Evolutionary conservation across 2,113 vertebrate genomes (phyloP).

Genomic region (Uria lomvia): DNA sequence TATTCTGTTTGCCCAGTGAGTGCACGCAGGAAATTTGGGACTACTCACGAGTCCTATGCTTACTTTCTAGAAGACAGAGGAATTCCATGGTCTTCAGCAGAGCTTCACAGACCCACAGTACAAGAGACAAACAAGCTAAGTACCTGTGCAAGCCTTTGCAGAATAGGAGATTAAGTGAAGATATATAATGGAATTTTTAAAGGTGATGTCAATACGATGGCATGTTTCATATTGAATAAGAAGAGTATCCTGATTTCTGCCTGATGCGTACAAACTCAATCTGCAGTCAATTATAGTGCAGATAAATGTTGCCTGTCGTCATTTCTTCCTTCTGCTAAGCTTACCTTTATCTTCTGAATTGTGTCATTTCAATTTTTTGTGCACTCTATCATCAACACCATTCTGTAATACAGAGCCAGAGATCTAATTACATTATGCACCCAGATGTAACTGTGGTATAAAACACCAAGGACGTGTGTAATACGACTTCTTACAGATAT

Average conservation of each 20-base stretch:
- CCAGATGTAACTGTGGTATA: not conserved
- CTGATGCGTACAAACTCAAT: not conserved
- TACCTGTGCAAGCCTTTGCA: not conserved
- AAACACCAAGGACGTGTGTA: not conserved
- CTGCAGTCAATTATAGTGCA: not conserved
- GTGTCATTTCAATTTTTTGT: not conserved
- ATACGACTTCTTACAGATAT: not conserved
- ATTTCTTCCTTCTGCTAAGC: not conserved
- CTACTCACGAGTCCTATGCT: not conserved
- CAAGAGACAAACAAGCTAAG: not conserved
- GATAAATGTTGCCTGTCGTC: not conserved
- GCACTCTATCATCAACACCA: not conserved
- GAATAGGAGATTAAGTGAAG: not conserved
- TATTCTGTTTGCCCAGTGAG: not conserved
- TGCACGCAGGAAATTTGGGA: not conserved
- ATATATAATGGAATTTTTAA: not conserved
- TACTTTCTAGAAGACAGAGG: not conserved
- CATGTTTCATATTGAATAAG: not conserved
- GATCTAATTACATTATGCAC: not conserved
- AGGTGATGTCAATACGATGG: not conserved
- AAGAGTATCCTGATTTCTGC: not conserved
- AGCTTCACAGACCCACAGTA: not conserved
- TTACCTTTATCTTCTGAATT: not conserved
- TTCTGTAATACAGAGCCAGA: not conserved
- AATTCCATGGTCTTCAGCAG: not conserved